Evolutionary conservation across 2,797 vertebrate species (phyloP).

Genomic region (Alosa sapidissima): DNA sequence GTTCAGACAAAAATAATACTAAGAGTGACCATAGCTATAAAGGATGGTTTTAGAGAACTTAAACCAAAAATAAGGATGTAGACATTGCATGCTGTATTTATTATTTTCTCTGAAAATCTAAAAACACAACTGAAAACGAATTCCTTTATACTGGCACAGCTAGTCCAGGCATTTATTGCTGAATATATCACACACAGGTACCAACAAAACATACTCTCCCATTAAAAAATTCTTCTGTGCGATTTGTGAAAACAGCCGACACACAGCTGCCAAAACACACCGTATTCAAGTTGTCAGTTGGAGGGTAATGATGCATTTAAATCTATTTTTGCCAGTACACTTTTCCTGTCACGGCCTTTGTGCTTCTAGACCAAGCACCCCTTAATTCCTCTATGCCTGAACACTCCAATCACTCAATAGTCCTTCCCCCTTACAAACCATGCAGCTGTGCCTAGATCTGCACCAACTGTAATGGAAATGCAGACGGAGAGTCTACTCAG

Average conservation of each 20-base stretch:
- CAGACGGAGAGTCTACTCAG: background rate
- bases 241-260: background rate
- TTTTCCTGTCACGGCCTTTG: constrained; percentile 47
- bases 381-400: constrained; percentile 34
- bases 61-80: background rate
- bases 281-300: constrained; percentile 32
- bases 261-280: constrained; percentile 16
- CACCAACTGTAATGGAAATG: constrained; percentile 37
- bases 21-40: background rate
- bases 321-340: constrained; percentile 27
- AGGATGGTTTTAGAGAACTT: background rate
- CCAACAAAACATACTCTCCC: background rate
- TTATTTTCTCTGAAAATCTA: background rate
- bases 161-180: background rate
- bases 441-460: constrained; percentile 31
- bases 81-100: background rate
- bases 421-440: constrained; percentile 1
- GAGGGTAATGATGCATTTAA: constrained; percentile 29
- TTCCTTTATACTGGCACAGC: background rate
- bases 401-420: constrained; percentile 22
- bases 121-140: background rate
- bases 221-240: background rate
- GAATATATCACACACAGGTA: background rate
- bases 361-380: constrained; percentile 36
- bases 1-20: constrained; percentile 46